Evolutionary conservation across 2,797 vertebrate species (phyloP).

Genomic region (Lycodopsis pacificus): DNA sequence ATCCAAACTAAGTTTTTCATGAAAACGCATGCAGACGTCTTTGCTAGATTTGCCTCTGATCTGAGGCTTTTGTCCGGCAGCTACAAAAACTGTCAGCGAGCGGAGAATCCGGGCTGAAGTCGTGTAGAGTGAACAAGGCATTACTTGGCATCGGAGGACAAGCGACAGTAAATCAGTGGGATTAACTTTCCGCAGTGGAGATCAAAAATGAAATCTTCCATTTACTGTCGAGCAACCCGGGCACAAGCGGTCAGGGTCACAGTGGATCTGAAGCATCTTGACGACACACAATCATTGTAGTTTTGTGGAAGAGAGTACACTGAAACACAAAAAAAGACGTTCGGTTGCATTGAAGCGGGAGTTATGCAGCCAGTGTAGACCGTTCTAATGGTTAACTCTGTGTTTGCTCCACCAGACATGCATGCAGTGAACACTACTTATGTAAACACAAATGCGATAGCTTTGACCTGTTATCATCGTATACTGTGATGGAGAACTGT

Average conservation of each 20-base stretch:
- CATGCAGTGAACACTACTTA: background rate
- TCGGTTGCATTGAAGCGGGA: background rate
- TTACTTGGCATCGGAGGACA: background rate
- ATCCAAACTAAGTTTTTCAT: too few relatives aligned
- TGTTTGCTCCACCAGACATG: background rate
- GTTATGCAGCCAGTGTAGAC: background rate
- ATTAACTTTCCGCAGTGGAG: background rate
- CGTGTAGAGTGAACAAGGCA: background rate
- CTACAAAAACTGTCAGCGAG: too few relatives aligned
- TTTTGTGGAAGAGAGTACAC: constrained; percentile 1
- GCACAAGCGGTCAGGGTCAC: background rate
- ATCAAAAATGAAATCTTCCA: background rate
- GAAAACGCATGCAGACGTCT: too few relatives aligned
- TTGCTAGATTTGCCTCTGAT: too few relatives aligned
- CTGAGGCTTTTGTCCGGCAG: too few relatives aligned
- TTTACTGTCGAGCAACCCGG: constrained; percentile 5
- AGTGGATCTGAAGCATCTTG: constrained; percentile 1
- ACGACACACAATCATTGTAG: background rate
- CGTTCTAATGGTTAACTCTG: background rate
- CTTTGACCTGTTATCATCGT: background rate
- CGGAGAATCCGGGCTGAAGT: background rate
- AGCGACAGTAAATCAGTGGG: constrained; percentile 6
- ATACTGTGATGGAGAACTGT: background rate
- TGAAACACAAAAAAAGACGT: background rate
- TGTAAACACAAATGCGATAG: background rate